phyloP scores from a whole-genome alignment of 2,888 invertebrate species.

The Spilarctia lutea region DNA sequence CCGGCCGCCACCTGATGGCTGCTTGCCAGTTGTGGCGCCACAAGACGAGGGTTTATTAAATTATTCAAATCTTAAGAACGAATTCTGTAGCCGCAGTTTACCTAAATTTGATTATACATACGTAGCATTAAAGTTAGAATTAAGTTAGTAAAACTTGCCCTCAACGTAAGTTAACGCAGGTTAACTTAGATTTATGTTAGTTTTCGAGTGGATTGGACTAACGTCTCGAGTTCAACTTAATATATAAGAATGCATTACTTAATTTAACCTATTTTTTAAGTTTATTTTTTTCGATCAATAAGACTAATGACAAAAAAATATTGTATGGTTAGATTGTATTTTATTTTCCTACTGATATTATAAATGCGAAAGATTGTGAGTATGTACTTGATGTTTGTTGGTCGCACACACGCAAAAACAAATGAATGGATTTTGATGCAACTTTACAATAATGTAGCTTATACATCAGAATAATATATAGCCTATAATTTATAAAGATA shows the following conservation, averaged over 20 bases:
- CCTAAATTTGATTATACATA: conserved; percentile 60
- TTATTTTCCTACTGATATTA: too few relatives aligned
- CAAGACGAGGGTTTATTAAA: conserved; percentile 17
- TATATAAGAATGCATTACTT: conserved; percentile 10
- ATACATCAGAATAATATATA: too few relatives aligned
- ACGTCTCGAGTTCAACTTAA: conserved; percentile 28
- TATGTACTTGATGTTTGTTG: too few relatives aligned
- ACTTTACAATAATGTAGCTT: too few relatives aligned
- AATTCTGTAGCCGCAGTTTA: conserved; percentile 26
- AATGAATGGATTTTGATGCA: too few relatives aligned
- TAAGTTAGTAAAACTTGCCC: conserved; percentile 68
- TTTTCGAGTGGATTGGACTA: conserved; percentile 58
- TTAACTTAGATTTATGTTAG: conserved; percentile 76
- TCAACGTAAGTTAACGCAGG: conserved; percentile 64
- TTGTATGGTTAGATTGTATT: too few relatives aligned
- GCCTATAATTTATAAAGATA: too few relatives aligned
- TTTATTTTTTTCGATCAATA: neutral
- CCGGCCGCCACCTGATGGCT: too few relatives aligned
- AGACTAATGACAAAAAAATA: too few relatives aligned
- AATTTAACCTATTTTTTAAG: neutral
- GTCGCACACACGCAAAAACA: too few relatives aligned
- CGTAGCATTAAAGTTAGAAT: conserved; percentile 65
- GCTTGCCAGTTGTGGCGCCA: too few relatives aligned
- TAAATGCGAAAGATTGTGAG: too few relatives aligned
- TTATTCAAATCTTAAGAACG: conserved; percentile 18